Evolutionary conservation across 2,888 invertebrate genomes (phyloP).

Genomic region (Ceriagrion tenellum): DNA sequence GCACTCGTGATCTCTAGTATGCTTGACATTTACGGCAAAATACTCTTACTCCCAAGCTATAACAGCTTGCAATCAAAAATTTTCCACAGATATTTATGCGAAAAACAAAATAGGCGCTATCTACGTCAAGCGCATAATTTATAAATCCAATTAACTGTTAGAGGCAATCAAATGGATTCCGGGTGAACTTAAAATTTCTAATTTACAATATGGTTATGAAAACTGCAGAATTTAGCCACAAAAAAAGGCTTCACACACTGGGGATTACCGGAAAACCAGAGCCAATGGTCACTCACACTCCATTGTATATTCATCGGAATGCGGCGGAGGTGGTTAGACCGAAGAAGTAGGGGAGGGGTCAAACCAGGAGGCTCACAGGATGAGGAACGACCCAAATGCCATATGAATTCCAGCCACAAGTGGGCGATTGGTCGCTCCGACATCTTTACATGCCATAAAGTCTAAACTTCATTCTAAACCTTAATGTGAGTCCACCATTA

Average conservation of each 20-base stretch:
- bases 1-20: no score
- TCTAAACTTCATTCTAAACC: background rate
- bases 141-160: no score
- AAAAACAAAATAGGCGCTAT: no score
- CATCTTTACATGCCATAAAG: slow-evolving; percentile 18
- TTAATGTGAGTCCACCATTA: background rate
- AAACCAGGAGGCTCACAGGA: background rate
- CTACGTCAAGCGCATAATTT: no score
- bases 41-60: no score
- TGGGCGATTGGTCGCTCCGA: background rate
- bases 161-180: no score
- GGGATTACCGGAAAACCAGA: background rate
- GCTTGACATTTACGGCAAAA: no score
- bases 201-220: no score
- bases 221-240: background rate
- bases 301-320: background rate
- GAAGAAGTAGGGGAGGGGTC: background rate
- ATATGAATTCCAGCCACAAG: background rate
- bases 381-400: background rate
- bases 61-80: no score
- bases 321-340: background rate
- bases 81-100: no score
- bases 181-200: no score
- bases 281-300: background rate
- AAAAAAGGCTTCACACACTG: background rate